Percentiles rank a stretch among this genome's conserved stretches.
These are phyloP conservation scores for Sarcophaga subvicina DNA, from an alignment of 2,888 invertebrate genomes.

Conservation along the genomic window DNA sequence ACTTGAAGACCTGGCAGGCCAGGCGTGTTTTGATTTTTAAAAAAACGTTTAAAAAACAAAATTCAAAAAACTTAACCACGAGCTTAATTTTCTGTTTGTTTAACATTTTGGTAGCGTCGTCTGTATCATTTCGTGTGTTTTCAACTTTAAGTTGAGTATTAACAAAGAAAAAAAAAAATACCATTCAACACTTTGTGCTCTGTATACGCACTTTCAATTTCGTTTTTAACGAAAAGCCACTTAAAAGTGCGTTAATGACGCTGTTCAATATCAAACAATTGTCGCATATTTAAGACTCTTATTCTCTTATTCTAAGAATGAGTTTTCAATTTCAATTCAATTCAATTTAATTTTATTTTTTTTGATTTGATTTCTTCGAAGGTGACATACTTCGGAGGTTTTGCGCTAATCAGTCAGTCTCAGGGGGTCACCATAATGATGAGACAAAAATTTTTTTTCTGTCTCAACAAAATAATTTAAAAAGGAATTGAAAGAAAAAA, in stretches of 20 bases:
- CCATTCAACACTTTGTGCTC: neutral
- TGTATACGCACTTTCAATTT: conserved; percentile 62
- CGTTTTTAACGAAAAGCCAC: neutral
- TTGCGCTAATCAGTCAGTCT: neutral
- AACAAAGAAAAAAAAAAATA: neutral
- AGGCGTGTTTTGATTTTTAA: conserved; percentile 59
- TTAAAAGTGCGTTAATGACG: conserved; percentile 50
- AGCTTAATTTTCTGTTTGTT: conserved; percentile 31
- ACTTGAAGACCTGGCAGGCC: conserved; percentile 16
- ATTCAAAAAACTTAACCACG: conserved; percentile 31
- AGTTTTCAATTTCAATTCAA: conserved; percentile 25
- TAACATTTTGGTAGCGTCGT: neutral
- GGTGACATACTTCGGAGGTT: conserved; percentile 15
- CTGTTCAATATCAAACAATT: conserved; percentile 38
- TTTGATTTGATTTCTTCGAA: conserved; percentile 18
- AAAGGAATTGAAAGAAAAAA: too few species aligned
- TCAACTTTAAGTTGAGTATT: neutral
- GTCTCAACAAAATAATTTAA: too few species aligned
- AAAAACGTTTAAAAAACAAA: conserved; percentile 10
- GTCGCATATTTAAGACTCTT: conserved; percentile 38
- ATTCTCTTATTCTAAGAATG: conserved; percentile 31
- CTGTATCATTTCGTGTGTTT: conserved; percentile 1
- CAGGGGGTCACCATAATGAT: too few species aligned
- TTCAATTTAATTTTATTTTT: too few species aligned
- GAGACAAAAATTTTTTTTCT: too few species aligned